These are phyloP conservation scores for Lasioglossum leucozonium DNA, from an alignment of 2,888 invertebrate species.

Conservation along the genomic window DNA sequence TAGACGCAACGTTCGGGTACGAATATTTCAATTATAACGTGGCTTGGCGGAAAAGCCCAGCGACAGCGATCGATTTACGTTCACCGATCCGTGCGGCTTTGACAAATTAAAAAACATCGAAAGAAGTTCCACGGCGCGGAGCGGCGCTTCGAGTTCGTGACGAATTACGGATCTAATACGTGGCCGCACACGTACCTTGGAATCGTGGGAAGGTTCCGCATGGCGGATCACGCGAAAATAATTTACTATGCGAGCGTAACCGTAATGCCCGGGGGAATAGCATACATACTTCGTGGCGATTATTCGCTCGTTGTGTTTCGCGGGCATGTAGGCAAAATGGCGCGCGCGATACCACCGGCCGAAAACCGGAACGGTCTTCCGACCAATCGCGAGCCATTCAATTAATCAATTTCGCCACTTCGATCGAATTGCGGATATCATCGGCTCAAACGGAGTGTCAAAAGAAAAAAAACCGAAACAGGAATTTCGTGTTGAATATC, in stretches of 20 bases:
- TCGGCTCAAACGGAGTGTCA: neutral
- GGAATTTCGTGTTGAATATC: no score
- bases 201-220: slow-evolving; percentile 71
- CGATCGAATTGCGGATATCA: neutral
- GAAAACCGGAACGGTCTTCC: neutral
- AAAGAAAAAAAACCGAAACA: no score
- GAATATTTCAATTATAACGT: neutral
- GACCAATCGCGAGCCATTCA: neutral
- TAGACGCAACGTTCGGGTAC: neutral
- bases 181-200: slow-evolving; percentile 18
- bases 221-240: slow-evolving; percentile 63
- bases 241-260: slow-evolving; percentile 63
- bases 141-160: slow-evolving; percentile 2
- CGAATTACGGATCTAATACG: slow-evolving; percentile 24
- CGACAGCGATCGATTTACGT: neutral
- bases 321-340: neutral
- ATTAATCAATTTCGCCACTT: neutral
- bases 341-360: neutral
- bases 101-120: neutral
- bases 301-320: slow-evolving; percentile 36
- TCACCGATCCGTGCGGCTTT: neutral
- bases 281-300: slow-evolving; percentile 56
- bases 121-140: slow-evolving; percentile 13
- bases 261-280: slow-evolving; percentile 53
- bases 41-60: neutral